Percentiles rank a stretch among this genome's conserved stretches.
These are phyloP conservation scores for Lathamus discolor DNA, from an alignment of 2,113 vertebrate species.

Conservation along the genomic window DNA sequence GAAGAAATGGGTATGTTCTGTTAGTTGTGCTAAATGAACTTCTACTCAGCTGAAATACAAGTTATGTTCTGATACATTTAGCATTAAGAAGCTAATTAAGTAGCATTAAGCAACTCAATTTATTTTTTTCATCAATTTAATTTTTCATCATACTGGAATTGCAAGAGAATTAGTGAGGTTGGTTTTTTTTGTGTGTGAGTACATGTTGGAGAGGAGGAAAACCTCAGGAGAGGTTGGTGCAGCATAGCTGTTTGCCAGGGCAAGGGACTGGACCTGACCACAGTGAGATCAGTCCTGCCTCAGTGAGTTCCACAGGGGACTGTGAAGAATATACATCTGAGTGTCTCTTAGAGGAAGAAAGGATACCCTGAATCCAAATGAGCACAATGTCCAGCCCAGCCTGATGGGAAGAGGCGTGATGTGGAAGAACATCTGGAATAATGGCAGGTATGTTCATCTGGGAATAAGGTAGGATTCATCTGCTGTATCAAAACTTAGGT, in stretches of 20 bases:
- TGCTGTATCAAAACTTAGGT: not conserved
- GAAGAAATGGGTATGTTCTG: not conserved
- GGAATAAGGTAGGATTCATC: not conserved
- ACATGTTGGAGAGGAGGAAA: not conserved
- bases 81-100: not conserved
- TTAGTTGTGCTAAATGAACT: not conserved
- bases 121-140: not conserved
- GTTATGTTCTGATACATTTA: not conserved
- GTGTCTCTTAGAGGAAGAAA: not conserved
- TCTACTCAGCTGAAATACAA: not conserved
- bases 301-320: not conserved
- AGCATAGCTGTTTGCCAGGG: not conserved
- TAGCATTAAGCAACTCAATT: not conserved
- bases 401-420: not conserved
- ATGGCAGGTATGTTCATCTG: not conserved
- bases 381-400: not conserved
- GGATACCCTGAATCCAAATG: not conserved
- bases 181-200: rapidly evolving
- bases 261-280: not conserved
- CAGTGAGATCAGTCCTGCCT: not conserved
- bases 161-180: not conserved
- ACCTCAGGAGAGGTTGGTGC: not conserved
- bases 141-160: not conserved
- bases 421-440: not conserved
- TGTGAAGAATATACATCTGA: not conserved